phyloP scores from a whole-genome alignment of 2,797 vertebrate species.

The Gila robusta region DNA sequence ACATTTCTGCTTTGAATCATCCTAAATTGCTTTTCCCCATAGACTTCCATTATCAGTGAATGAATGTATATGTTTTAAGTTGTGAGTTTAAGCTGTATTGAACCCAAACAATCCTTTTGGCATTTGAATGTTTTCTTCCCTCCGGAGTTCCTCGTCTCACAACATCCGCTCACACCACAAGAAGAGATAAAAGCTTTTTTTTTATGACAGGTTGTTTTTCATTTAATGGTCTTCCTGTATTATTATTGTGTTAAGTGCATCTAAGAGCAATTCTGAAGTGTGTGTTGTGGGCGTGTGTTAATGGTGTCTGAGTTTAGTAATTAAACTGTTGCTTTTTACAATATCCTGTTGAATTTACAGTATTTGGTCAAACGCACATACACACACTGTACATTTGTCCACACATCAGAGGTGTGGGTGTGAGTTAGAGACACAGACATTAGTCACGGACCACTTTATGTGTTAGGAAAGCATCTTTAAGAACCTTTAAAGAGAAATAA shows the following conservation, averaged over 20 bases:
- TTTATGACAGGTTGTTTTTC: constrained; percentile 34
- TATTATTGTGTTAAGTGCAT: constrained; percentile 17
- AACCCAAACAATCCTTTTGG: constrained; percentile 14
- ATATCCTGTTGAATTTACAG: constrained; percentile 14
- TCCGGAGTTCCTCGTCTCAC: background rate
- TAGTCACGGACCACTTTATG: constrained; percentile 4
- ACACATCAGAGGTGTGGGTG: background rate
- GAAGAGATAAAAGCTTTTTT: constrained; percentile 21
- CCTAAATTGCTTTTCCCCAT: background rate
- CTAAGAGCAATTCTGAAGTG: constrained; percentile 1
- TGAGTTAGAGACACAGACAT: constrained; percentile 1
- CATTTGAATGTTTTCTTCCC: background rate
- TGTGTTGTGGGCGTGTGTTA: constrained; percentile 4
- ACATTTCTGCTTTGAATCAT: background rate
- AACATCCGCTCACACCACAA: constrained; percentile 13
- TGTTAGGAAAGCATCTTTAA: constrained; percentile 13
- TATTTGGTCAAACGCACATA: background rate
- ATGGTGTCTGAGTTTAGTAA: constrained; percentile 21
- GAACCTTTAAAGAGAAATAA: constrained; percentile 10
- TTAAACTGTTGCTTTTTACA: constrained; percentile 36
- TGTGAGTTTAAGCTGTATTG: background rate
- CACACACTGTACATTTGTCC: background rate
- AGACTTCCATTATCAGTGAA: background rate
- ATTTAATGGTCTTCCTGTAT: constrained; percentile 24
- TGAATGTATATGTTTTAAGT: background rate